Base-by-base conservation (phyloP, 2,797 vertebrate species). In the Odontamblyopus lacepedii region DNA sequence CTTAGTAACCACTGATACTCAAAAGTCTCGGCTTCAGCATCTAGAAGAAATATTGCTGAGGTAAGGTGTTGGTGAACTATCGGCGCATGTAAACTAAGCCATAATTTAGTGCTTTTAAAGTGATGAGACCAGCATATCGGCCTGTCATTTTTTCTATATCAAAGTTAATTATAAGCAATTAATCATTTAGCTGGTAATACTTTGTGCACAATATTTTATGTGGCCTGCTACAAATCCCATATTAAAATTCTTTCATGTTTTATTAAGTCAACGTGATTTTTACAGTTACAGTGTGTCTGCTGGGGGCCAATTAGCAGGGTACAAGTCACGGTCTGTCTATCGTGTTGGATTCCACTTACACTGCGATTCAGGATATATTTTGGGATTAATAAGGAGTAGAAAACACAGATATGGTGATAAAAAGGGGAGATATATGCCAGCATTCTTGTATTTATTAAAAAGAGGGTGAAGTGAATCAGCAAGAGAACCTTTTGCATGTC, bases 221-320 rank as follows among this genome's bases (percentile, higher is more conserved):
- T 81, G 83, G 48, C 32, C 48, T 76, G 41, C 27, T 60, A 15
- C 74, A 75, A 75, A 60, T 35, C 71, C 44, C 29, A 74, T 63
- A 72, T 69, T 18, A 44, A n/a, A 53, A 59, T 59, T 72, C 61
- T 41, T 63, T 74, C 53, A 44, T 78, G 76, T 84, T 74, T 72
- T 66, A 72, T 70, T 30, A 56, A 80, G 78, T 77, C 71, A 19
- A 48, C 13, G 57, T 71, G 74, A 77, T 79, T 76, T 63, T 61
- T 77, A 69, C 76, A 77, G 65, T 63, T 77, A 69, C 77, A 75
- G 65, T 63, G 64, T 59, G 78, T 86, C 86, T 86, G 74, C 16
- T 79, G 84, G 82, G 84, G 81, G 74, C 82, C 84, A 89, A 88
- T 89, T 86, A 89, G 76, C 51, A 70, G 81, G 69, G 74, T 72